These are phyloP conservation scores for Electrona antarctica DNA, from an alignment of 2,113 vertebrate genomes.

Conservation along the genomic window DNA sequence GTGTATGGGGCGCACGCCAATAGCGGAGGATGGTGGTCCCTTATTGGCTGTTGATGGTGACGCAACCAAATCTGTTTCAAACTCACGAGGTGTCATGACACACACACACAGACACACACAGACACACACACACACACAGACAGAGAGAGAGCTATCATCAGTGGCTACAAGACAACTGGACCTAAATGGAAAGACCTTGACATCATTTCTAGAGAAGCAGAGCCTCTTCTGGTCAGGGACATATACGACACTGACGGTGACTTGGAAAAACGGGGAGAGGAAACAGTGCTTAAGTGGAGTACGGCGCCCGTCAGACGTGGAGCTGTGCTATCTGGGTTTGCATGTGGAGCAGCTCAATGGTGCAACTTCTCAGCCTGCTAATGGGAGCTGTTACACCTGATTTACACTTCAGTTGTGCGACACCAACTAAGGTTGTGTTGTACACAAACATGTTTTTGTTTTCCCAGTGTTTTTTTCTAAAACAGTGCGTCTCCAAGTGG, in stretches of 20 bases:
- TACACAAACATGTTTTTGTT: no score
- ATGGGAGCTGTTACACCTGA: slow-evolving; percentile 28
- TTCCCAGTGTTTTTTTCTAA: no score
- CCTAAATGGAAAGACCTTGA: slow-evolving; percentile 29
- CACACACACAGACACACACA: no score
- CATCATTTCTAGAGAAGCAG: slow-evolving; percentile 20
- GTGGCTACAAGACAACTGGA: slow-evolving; percentile 27
- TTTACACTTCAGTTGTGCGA: slow-evolving; percentile 16
- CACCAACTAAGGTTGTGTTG: slow-evolving; percentile 1
- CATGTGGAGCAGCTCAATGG: slow-evolving; percentile 55
- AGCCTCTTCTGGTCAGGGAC: slow-evolving; percentile 34
- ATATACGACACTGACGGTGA: slow-evolving; percentile 34
- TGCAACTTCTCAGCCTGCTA: slow-evolving; percentile 39
- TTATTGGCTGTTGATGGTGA: no score
- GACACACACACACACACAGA: no score
- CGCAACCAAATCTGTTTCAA: no score
- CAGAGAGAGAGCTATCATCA: neutral
- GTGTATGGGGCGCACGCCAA: no score
- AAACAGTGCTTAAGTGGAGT: slow-evolving; percentile 1
- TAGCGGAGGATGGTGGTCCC: no score
- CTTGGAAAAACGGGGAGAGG: slow-evolving; percentile 8
- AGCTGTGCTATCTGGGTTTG: slow-evolving; percentile 52
- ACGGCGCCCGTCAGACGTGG: slow-evolving; percentile 25
- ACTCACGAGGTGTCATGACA: no score
- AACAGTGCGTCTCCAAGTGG: no score